Percentiles rank a stretch among this genome's conserved stretches.
phyloP scores from a whole-genome alignment of 2,888 invertebrate genomes.

The Myathropa florea region DNA sequence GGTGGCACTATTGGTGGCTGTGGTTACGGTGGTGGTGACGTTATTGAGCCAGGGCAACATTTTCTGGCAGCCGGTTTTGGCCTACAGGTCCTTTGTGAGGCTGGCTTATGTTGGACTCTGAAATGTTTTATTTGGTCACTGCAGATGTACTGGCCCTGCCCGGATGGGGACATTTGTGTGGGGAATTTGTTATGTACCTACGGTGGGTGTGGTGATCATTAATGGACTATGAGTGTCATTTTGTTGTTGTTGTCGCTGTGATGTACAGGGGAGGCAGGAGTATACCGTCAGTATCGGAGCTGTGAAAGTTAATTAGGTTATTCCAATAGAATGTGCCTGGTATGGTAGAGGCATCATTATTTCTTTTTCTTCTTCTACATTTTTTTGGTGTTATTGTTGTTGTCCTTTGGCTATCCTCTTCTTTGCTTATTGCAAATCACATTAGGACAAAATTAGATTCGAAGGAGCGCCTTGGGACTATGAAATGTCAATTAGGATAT shows the following conservation, averaged over 20 bases:
- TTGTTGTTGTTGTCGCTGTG: conserved; percentile 5
- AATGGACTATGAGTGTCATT: conserved; percentile 63
- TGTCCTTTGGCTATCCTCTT: conserved; percentile 9
- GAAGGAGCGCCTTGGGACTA: conserved; percentile 56
- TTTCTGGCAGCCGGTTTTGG: conserved; percentile 43
- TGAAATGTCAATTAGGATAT: conserved; percentile 69
- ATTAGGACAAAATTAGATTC: conserved; percentile 60
- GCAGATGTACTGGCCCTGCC: conserved; percentile 10
- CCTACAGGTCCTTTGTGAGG: conserved; percentile 48
- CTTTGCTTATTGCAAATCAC: conserved; percentile 62
- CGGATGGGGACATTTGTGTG: conserved; percentile 26
- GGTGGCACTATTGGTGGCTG: conserved; percentile 32
- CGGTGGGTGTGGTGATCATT: conserved; percentile 45
- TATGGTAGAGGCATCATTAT: conserved; percentile 40
- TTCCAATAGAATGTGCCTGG: conserved; percentile 56
- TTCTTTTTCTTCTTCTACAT: neutral
- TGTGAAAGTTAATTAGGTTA: conserved; percentile 69
- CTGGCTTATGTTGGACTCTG: conserved; percentile 12
- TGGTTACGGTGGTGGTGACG: neutral
- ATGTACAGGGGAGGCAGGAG: neutral
- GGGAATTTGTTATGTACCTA: conserved; percentile 33
- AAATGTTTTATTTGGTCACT: conserved; percentile 51
- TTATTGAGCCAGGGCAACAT: conserved; percentile 39
- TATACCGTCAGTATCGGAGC: conserved; percentile 11
- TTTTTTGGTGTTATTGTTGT: neutral